These are phyloP conservation scores for Caenorhabditis virilis DNA, from an alignment of 2,888 invertebrate genomes.

Conservation along the genomic window DNA sequence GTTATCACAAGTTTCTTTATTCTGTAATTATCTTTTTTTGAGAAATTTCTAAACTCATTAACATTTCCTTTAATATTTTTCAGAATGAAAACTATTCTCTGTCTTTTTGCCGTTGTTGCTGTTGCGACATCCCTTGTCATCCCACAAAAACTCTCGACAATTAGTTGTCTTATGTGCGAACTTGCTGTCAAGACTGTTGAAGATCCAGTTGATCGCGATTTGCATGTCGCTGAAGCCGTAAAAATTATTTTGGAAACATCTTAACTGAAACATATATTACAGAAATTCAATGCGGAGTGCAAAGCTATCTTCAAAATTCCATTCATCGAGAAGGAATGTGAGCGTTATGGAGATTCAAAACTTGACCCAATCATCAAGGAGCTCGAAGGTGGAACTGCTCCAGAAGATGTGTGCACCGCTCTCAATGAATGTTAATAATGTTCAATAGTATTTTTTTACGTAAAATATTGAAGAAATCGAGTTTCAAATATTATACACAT, in stretches of 20 bases:
- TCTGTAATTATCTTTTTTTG: too few species aligned
- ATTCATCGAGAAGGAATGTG: conserved; percentile 39
- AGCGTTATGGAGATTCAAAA: conserved; percentile 40
- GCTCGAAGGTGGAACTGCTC: conserved; percentile 50
- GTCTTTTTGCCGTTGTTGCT: conserved; percentile 28
- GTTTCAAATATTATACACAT: too few species aligned
- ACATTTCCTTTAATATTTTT: too few species aligned
- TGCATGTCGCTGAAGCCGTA: conserved; percentile 36
- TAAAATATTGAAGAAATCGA: too few species aligned
- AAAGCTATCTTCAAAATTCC: conserved; percentile 34
- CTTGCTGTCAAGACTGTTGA: conserved; percentile 36
- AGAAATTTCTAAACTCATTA: too few species aligned
- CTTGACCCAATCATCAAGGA: conserved; percentile 47
- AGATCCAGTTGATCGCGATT: conserved; percentile 36
- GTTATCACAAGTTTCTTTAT: too few species aligned
- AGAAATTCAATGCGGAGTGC: conserved; percentile 47
- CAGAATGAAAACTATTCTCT: conserved; percentile 34
- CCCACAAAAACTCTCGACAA: conserved; percentile 6
- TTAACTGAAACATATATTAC: too few species aligned
- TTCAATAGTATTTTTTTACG: too few species aligned
- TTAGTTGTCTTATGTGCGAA: conserved; percentile 44
- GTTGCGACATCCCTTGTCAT: conserved; percentile 25
- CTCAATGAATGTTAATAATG: conserved; percentile 39
- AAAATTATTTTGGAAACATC: neutral
- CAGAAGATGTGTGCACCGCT: conserved; percentile 47